Evolutionary conservation across 2,113 vertebrate species (phyloP), one percentile per base, ranked within the genome.

Genomic region (Microcebus ravelobensis): DNA sequence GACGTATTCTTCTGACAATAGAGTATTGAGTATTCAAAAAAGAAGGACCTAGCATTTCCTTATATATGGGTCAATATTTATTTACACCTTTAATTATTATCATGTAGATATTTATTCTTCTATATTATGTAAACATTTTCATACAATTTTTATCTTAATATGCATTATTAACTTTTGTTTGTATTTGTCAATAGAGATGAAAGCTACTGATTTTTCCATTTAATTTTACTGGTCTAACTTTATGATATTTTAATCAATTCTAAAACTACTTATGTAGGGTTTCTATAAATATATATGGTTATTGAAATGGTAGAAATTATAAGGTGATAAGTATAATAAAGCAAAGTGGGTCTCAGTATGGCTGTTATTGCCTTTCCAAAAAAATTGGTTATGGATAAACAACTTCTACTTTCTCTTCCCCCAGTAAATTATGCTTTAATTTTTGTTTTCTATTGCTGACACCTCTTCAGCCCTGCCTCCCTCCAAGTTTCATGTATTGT

Each of bases 381-480:
- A 7, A 73, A 70, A 34, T 6, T 9, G 5, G 1, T 85, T 65
- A 80, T 73, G 3, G 31, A 65, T 59, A 45, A 86, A 55, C 15
- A 73, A 42, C 67, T 55, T 84, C 15, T 67, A 48, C 36, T 21
- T 52, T 85, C 23, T 27, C 21, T 8, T 42, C 3, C 2, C 5
- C 36, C 9, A 73, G n/a, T 73, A 57, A 88, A 50, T 85, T 95
- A 42, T 65, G 68, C 8, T 95, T 95, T 95, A 65, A 52, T 74
- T 6, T 87, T 61, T 88, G 74, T 70, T 92, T 89, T 90, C 20
- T 86, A 70, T 34, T 84, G 14, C 27, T 45, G 36, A 31, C 31
- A 45, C 34, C 55, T 90, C 36, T 57, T 73, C 27, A 55, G 29
- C 0, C 0, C 20, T 55, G 1, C 17, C 17, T 87, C 21, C 8